Evolutionary conservation across 1,140 invertebrate genomes (phyloP), one percentile per base, ranked within the genome.

Genomic region (Littorina saxatilis): DNA sequence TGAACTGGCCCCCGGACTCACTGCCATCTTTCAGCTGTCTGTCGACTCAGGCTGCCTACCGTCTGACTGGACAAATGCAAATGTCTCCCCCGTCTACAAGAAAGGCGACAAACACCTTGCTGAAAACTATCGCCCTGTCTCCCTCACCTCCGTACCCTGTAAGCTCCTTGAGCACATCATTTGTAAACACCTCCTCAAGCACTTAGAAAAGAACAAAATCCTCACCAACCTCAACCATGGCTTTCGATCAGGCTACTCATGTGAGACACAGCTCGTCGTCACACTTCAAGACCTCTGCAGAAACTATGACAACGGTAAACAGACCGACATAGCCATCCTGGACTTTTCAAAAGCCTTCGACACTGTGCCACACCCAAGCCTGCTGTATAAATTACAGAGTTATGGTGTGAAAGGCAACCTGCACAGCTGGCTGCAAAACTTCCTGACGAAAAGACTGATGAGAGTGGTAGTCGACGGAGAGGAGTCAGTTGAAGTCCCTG

Each of bases 81-180:
- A 81, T 63, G 76, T 77, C 20, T 43, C 58, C 20, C 58, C 37
- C 23, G 7, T 68, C 2, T 81, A 76, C 32, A 81, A 83, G 74
- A 81, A 83, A 70, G 80, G 74, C 29, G 75, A 82, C 55, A 50
- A 58, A 70, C 55, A 80, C 72, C 68, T 74, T 1, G 43, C 70
- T 15, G 80, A 76, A 32, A 85, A 83, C 32, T 82, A 82, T 55
- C 7, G 81, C 35, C 82, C 82, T 43, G 70, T 74, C 29, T 55
- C 63, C 13, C 66, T 83, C 7, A 80, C 55, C 55, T 1, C n/a
- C n/a, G 55, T 58, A 15, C 13, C 55, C 17, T 58, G 55, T n/a
- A 58, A 58, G n/a, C 20, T n/a, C 7, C 23, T 5, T 15, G 55
- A 58, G 17, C 23, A 58, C 55, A 58, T 58, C 55, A 58, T 58